These are phyloP conservation scores for Calliopsis andreniformis DNA, from an alignment of 1,140 invertebrate genomes.

Conservation along the genomic window DNA sequence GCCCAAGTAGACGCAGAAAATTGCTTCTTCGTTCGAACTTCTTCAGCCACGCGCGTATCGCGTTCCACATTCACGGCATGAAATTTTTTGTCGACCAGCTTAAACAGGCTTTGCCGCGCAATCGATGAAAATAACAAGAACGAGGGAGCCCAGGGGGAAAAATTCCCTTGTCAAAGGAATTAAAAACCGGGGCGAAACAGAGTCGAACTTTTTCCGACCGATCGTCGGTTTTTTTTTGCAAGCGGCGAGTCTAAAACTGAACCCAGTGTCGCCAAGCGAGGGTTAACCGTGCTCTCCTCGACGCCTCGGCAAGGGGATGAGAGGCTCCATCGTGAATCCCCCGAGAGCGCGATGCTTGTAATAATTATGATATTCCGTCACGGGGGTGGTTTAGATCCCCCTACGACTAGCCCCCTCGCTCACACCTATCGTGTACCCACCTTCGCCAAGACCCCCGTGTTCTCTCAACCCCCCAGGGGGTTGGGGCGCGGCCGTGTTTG, in stretches of 20 bases:
- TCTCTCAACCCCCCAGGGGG: slow-evolving; percentile 71
- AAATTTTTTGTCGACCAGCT: neutral
- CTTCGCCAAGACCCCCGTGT: slow-evolving; percentile 34
- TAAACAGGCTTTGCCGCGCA: neutral
- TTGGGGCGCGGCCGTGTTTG: slow-evolving; percentile 82
- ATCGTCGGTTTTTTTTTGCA: neutral
- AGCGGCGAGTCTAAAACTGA: no score
- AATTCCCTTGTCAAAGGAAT: neutral
- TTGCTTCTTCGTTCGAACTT: neutral
- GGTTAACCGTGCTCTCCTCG: neutral
- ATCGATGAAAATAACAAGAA: neutral
- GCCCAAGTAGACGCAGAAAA: neutral
- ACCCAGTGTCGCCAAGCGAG: no score
- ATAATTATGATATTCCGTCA: slow-evolving; percentile 76
- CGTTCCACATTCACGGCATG: neutral
- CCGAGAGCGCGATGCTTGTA: slow-evolving; percentile 67
- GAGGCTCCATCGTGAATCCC: slow-evolving; percentile 48
- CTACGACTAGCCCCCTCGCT: slow-evolving; percentile 31
- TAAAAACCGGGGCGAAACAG: neutral
- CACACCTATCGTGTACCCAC: slow-evolving; percentile 54
- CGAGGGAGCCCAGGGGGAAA: neutral
- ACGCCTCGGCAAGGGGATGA: slow-evolving; percentile 16
- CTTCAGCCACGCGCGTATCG: neutral
- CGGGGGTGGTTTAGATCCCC: slow-evolving; percentile 59
- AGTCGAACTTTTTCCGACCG: neutral